Conservation (phyloP, 2,113 vertebrate genomes). For the Hyperopisus bebe region DNA sequence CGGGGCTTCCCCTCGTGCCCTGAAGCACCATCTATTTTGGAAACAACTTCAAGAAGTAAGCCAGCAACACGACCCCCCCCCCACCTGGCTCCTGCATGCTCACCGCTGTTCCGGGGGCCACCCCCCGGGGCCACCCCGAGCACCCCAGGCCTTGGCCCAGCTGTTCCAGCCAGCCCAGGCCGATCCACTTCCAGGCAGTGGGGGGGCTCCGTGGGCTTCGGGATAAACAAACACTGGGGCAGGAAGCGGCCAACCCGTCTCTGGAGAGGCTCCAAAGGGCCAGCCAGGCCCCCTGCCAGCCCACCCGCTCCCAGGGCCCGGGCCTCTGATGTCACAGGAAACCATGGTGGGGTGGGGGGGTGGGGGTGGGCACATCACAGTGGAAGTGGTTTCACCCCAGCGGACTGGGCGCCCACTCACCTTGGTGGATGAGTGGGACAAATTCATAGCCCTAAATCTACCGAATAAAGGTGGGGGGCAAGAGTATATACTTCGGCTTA, state of each 20-base stretch:
- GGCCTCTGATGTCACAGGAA: background rate
- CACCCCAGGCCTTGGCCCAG: background rate
- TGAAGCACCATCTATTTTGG: background rate
- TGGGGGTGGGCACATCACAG: conserved; percentile 50
- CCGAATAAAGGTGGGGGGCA: no score
- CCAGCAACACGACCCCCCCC: background rate
- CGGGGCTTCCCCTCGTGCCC: background rate
- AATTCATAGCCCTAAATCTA: background rate
- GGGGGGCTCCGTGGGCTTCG: conserved; percentile 48
- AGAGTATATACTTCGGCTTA: background rate
- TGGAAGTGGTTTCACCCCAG: conserved; percentile 60
- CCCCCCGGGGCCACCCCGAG: background rate
- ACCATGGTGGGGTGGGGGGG: conserved; percentile 17
- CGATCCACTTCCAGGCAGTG: conserved; percentile 37
- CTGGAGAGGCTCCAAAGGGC: conserved; percentile 41
- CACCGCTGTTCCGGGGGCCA: background rate
- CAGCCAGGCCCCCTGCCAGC: background rate
- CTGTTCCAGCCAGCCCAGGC: conserved; percentile 25
- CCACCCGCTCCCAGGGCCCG: conserved; percentile 27
- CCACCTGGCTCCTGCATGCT: background rate
- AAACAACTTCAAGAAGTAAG: background rate
- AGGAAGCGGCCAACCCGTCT: conserved; percentile 44
- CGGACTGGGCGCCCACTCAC: conserved; percentile 52
- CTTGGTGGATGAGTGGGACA: conserved; percentile 31
- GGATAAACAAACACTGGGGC: conserved; percentile 49